These are phyloP conservation scores for Tragopan temminckii DNA, from an alignment of 2,797 vertebrate genomes.

Conservation along the genomic window DNA sequence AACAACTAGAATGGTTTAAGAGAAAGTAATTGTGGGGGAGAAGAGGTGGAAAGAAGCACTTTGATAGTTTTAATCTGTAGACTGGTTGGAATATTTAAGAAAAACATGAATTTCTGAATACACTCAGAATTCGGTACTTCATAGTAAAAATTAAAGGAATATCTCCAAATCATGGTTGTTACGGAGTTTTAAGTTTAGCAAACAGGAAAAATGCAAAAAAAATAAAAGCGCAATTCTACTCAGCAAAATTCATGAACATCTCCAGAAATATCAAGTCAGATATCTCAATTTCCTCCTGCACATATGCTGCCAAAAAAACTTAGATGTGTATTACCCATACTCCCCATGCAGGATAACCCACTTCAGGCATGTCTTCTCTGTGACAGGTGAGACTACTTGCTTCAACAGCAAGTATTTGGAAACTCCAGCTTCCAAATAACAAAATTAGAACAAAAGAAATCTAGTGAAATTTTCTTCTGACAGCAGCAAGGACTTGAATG, in stretches of 20 bases:
- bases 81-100: background rate
- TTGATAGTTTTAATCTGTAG: background rate
- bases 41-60: background rate
- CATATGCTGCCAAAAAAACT: background rate
- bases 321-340: background rate
- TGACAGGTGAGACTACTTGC: background rate
- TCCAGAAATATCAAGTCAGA: background rate
- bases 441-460: background rate
- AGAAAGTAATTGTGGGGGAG: accelerated
- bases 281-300: background rate
- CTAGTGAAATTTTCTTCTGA: background rate
- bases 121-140: background rate
- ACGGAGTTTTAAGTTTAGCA: background rate
- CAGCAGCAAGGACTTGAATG: background rate
- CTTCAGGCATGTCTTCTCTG: background rate
- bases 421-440: background rate
- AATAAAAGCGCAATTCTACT: background rate
- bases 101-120: background rate
- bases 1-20: background rate
- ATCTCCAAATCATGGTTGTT: background rate
- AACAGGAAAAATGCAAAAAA: background rate
- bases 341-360: background rate
- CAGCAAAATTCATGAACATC: background rate
- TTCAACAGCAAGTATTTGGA: background rate
- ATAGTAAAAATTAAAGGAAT: background rate